A percentile compares a stretch with the other conserved stretches of the same genome.
These are phyloP conservation scores for Liopterus haemorrhoidalis DNA, from an alignment of 2,888 invertebrate genomes.

Conservation along the genomic window DNA sequence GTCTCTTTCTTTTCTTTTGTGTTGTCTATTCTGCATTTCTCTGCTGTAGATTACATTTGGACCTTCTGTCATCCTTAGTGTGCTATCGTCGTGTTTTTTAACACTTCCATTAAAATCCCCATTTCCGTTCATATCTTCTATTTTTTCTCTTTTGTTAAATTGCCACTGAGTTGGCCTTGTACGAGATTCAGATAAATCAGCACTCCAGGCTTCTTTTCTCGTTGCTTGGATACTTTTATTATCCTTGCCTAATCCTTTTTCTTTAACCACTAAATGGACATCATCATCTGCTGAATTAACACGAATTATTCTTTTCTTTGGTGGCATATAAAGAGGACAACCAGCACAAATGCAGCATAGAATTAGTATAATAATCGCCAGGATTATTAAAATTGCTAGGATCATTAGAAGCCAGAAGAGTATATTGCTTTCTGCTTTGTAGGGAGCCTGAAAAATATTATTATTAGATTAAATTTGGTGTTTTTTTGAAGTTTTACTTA, in stretches of 20 bases:
- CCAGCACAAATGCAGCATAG: conserved; percentile 80
- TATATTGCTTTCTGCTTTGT: conserved; percentile 65
- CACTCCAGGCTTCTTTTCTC: conserved; percentile 81
- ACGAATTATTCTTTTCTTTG: conserved; percentile 69
- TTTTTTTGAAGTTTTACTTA: conserved; percentile 24
- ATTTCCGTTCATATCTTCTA: conserved; percentile 29
- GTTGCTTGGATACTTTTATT: conserved; percentile 71
- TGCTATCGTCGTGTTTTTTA: conserved; percentile 17
- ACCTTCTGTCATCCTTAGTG: conserved; percentile 45
- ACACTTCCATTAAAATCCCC: conserved; percentile 10
- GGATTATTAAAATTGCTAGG: conserved; percentile 65
- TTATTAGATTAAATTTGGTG: not conserved
- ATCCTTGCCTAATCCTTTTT: conserved; percentile 63
- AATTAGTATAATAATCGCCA: conserved; percentile 65
- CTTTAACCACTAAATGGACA: conserved; percentile 67
- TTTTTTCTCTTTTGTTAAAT: conserved; percentile 60
- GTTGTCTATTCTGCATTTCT: conserved; percentile 46
- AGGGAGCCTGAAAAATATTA: conserved; percentile 55
- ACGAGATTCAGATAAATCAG: conserved; percentile 63
- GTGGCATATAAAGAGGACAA: conserved; percentile 75
- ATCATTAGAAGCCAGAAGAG: conserved; percentile 71
- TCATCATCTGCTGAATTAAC: conserved; percentile 68
- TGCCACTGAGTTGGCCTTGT: conserved; percentile 68
- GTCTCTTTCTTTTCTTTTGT: conserved; percentile 24
- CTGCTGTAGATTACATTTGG: conserved; percentile 53